Evolutionary conservation across 1,140 invertebrate genomes (phyloP).

Genomic region (Sycophila sp.): DNA sequence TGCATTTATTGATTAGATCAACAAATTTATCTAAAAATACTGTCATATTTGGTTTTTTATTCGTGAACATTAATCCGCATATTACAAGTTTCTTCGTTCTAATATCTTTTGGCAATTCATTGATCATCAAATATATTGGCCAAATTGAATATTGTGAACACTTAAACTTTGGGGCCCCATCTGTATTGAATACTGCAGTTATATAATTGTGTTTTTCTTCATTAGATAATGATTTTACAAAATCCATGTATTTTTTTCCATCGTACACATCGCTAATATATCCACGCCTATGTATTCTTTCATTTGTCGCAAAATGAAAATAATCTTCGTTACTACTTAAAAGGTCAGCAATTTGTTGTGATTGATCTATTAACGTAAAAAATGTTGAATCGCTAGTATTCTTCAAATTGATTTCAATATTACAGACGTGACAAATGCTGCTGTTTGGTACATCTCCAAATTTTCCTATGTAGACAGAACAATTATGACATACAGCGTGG

Average conservation of each 20-base stretch:
- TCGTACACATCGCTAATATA: constrained; percentile 14
- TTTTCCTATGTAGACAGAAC: neutral
- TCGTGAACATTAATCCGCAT: constrained; percentile 13
- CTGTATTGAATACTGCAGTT: constrained; percentile 16
- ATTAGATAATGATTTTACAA: neutral
- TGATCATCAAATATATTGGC: constrained; percentile 15
- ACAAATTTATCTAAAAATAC: constrained; percentile 7
- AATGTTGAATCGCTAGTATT: neutral
- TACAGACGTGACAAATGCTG: neutral
- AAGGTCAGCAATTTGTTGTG: constrained; percentile 7
- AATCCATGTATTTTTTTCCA: constrained; percentile 11
- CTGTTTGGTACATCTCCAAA: neutral
- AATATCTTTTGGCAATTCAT: constrained; percentile 20
- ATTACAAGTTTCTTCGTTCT: constrained; percentile 3
- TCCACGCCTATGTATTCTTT: neutral
- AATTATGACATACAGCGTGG: constrained; percentile 21
- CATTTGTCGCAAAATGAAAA: neutral
- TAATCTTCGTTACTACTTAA: neutral
- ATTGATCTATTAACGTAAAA: constrained; percentile 9
- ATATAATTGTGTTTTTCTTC: neutral
- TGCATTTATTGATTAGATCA: constrained; percentile 11
- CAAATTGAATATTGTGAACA: constrained; percentile 14
- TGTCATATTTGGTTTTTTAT: constrained; percentile 16
- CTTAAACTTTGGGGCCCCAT: constrained; percentile 9
- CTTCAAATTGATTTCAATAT: neutral